Percentiles rank a stretch among this genome's conserved stretches.
Conservation (phyloP, 2,797 vertebrate species). For the Tapera naevia region DNA sequence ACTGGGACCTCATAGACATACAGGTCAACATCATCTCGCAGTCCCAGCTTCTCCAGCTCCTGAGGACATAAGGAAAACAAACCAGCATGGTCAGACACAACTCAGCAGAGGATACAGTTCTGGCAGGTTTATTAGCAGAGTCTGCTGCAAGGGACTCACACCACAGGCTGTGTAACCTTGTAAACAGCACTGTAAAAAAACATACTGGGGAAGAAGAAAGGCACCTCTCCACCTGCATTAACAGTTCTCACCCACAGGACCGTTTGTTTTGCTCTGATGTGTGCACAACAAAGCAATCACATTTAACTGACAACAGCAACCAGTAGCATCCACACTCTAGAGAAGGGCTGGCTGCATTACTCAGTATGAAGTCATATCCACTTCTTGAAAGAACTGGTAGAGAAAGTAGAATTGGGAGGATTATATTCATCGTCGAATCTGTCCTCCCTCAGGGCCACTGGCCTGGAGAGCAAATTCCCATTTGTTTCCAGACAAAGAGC, state of each 20-base stretch:
- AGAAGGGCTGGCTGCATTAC: background rate
- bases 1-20: constrained; percentile 91
- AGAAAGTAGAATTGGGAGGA: background rate
- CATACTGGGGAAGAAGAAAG: background rate
- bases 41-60: constrained; percentile 89
- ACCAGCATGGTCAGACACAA: background rate
- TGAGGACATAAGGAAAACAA: constrained; percentile 42
- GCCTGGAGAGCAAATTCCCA: background rate
- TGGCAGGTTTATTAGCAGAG: background rate
- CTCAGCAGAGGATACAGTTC: background rate
- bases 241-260: background rate
- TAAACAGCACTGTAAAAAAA: background rate
- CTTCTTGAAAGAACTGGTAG: background rate
- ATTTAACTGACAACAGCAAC: background rate
- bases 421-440: rapidly evolving
- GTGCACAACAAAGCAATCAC: background rate
- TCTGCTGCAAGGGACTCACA: background rate
- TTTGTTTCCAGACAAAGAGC: background rate
- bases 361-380: background rate
- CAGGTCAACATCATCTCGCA: constrained; percentile 85
- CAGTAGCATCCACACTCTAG: background rate
- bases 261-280: constrained; percentile 2
- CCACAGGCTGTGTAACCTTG: background rate
- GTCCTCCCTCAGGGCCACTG: background rate
- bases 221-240: background rate